Percentiles rank a stretch among this genome's conserved stretches.
phyloP scores from a whole-genome alignment of 2,113 vertebrate genomes.

The Prunella fulvescens region DNA sequence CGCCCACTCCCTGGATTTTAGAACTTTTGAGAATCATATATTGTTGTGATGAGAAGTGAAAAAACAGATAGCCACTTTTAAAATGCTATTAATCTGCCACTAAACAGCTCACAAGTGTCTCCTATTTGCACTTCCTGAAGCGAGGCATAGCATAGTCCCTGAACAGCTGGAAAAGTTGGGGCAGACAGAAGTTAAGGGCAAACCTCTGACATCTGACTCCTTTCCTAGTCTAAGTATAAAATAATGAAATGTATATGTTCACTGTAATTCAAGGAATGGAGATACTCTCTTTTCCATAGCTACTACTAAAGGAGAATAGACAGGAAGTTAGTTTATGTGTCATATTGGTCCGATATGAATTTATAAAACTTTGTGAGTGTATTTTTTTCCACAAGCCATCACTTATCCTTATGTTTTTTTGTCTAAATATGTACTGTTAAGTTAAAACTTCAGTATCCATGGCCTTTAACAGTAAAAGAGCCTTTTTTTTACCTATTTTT shows the following conservation, averaged over 20 bases:
- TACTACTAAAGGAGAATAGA: not conserved
- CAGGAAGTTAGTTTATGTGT: not conserved
- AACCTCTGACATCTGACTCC: not conserved
- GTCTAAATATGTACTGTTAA: not conserved
- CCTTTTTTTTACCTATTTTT: not conserved
- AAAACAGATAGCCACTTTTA: not conserved
- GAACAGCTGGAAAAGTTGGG: not conserved
- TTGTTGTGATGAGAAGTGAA: not conserved
- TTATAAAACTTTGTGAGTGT: not conserved
- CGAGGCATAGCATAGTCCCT: accelerated
- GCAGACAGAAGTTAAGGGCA: not conserved
- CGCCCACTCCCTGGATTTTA: not conserved
- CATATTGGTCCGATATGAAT: not conserved
- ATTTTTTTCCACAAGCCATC: not conserved
- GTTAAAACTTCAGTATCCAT: not conserved
- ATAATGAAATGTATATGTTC: not conserved
- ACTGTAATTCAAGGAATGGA: not conserved
- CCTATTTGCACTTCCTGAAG: not conserved
- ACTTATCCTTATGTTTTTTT: not conserved
- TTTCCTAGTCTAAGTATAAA: not conserved
- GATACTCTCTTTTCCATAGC: not conserved
- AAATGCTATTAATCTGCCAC: not conserved
- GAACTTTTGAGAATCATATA: not conserved
- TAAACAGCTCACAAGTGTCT: not conserved
- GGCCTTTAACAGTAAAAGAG: not conserved